Conservation (phyloP, 2,113 vertebrate genomes). For the Upupa epops region DNA sequence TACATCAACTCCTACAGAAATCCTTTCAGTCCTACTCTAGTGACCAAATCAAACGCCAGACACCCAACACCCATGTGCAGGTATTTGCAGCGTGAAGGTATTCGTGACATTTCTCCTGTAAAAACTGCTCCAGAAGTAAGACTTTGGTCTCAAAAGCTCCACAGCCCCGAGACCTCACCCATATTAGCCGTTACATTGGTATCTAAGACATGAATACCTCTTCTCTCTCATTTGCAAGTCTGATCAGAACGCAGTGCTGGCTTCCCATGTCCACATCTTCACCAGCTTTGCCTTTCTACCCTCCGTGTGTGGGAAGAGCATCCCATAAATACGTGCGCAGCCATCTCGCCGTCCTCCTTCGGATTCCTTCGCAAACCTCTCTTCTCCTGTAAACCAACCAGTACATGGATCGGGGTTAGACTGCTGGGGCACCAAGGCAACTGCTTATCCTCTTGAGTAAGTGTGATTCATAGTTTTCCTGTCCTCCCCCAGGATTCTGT, state of each 20-base stretch:
- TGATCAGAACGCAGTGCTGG: not conserved
- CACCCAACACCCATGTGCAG: not conserved
- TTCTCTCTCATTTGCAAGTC: not conserved
- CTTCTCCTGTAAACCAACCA: constrained; percentile 9
- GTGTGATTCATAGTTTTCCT: constrained; percentile 7
- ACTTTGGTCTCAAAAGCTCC: not conserved
- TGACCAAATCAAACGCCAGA: not conserved
- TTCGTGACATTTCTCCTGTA: not conserved
- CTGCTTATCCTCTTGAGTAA: constrained; percentile 20
- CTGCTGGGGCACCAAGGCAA: not conserved
- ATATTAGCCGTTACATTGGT: not conserved
- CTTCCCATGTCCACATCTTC: not conserved
- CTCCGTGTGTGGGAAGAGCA: not conserved
- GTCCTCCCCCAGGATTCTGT: not conserved
- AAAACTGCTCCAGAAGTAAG: not conserved
- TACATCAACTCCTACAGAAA: not conserved
- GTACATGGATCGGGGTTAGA: not conserved
- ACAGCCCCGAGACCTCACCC: not conserved
- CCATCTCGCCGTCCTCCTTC: not conserved
- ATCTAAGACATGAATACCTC: not conserved
- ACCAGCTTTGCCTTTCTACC: not conserved
- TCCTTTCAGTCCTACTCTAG: not conserved
- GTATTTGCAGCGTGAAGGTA: not conserved
- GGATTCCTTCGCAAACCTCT: not conserved
- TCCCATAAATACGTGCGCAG: not conserved